These are phyloP conservation scores for Drosophila vallismaia DNA, from an alignment of 2,888 invertebrate species.

Conservation along the genomic window DNA sequence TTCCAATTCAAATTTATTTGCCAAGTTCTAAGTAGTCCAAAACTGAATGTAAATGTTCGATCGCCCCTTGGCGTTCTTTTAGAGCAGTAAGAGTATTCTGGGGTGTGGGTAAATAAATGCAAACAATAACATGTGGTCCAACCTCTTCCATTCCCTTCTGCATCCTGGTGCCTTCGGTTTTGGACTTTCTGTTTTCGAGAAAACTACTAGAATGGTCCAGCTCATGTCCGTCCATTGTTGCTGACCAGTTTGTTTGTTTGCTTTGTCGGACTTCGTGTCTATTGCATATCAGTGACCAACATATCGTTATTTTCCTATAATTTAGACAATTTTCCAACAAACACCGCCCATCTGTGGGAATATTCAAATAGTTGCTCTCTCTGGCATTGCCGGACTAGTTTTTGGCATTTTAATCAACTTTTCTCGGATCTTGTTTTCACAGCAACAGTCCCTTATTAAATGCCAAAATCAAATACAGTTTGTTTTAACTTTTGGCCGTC, in stretches of 20 bases:
- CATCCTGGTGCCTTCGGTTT: conserved; percentile 5
- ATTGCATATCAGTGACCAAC: conserved; percentile 57
- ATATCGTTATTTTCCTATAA: conserved; percentile 44
- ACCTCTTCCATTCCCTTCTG: background rate
- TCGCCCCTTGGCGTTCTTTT: background rate
- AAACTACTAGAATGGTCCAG: conserved; percentile 26
- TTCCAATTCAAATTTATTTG: background rate
- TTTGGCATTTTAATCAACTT: conserved; percentile 65
- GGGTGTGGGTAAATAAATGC: conserved; percentile 29
- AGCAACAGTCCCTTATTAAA: conserved; percentile 41
- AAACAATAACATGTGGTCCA: conserved; percentile 35
- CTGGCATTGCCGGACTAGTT: conserved; percentile 19
- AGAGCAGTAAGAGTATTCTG: conserved; percentile 13
- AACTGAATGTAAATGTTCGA: background rate
- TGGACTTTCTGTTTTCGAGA: conserved; percentile 21
- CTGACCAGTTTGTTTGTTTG: conserved; percentile 33
- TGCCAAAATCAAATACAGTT: conserved; percentile 44
- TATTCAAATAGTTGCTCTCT: conserved; percentile 53
- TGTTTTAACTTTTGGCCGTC: conserved; percentile 30
- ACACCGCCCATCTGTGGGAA: conserved; percentile 16
- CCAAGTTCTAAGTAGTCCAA: background rate
- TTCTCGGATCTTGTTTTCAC: conserved; percentile 15
- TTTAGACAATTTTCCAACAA: conserved; percentile 48
- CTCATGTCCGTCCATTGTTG: conserved; percentile 34
- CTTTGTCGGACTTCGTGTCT: conserved; percentile 41